Evolutionary conservation across 1,140 invertebrate genomes (phyloP).

Genomic region (Bilobella aurantiaca): DNA sequence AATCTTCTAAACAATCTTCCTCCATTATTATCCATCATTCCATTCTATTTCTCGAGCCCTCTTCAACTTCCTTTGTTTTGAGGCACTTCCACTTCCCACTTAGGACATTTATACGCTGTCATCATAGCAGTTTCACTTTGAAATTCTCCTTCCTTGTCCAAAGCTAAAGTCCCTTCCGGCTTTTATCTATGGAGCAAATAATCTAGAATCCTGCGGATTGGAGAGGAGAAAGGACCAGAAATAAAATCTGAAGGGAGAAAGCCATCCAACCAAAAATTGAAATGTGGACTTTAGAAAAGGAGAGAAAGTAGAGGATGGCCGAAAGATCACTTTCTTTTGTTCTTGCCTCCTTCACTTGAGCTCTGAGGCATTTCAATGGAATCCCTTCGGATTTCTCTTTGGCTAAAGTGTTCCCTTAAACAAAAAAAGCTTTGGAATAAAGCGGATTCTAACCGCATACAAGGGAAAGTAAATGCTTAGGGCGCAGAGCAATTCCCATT

Average conservation of each 20-base stretch:
- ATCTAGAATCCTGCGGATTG: background rate
- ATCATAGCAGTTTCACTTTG: too few species aligned
- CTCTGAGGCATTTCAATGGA: background rate
- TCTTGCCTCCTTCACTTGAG: background rate
- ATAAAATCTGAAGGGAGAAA: too few species aligned
- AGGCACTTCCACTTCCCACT: too few species aligned
- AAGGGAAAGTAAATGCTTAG: background rate
- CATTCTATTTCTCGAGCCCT: too few species aligned
- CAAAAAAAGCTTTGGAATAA: background rate
- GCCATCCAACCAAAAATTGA: background rate
- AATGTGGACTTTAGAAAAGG: background rate
- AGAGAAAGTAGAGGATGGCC: background rate
- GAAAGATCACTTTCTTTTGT: background rate
- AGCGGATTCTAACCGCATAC: background rate
- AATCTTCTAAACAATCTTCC: background rate
- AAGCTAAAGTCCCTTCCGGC: background rate
- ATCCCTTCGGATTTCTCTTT: background rate
- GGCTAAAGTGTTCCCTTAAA: too few species aligned
- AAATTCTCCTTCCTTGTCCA: too few species aligned
- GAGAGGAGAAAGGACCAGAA: background rate
- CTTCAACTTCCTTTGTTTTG: too few species aligned
- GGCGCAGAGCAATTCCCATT: background rate
- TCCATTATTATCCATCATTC: background rate
- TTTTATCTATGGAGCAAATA: background rate
- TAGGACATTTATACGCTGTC: background rate